phyloP scores from a whole-genome alignment of 1,140 invertebrate species.

The Monochamus saltuarius region DNA sequence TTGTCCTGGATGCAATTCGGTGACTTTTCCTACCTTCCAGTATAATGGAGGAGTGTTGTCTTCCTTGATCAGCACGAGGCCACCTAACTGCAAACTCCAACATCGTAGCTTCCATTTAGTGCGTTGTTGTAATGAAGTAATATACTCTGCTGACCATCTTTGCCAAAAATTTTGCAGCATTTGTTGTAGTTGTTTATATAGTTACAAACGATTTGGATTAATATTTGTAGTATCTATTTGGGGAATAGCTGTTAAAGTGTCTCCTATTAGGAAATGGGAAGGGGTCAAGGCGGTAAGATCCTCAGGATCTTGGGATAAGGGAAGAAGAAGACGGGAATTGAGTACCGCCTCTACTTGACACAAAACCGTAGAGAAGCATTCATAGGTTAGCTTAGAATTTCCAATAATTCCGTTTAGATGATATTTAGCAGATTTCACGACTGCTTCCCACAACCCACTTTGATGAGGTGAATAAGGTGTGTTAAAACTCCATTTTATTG shows the following conservation, averaged over 20 bases:
- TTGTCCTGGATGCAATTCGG: conserved; percentile 41
- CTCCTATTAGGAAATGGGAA: conserved; percentile 42
- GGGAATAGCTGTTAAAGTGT: conserved; percentile 17
- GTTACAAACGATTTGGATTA: too few relatives aligned
- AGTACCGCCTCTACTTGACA: conserved; percentile 24
- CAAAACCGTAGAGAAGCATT: conserved; percentile 26
- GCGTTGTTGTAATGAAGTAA: conserved; percentile 20
- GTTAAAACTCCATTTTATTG: conserved; percentile 45
- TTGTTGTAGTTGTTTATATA: too few relatives aligned
- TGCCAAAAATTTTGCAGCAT: conserved; percentile 23
- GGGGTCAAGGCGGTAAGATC: conserved; percentile 29
- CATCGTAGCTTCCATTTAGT: conserved; percentile 21
- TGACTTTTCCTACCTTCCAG: conserved; percentile 44
- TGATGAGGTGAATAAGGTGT: conserved; percentile 35
- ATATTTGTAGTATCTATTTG: conserved; percentile 4
- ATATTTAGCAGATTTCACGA: conserved; percentile 12
- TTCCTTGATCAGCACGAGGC: too few relatives aligned
- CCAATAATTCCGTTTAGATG: conserved; percentile 22
- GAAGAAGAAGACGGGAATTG: conserved; percentile 24
- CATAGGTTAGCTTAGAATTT: conserved; percentile 21
- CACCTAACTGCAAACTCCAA: neutral
- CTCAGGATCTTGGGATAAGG: conserved; percentile 18
- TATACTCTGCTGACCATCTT: conserved; percentile 29
- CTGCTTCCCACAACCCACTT: conserved; percentile 21
- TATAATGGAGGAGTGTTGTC: conserved; percentile 30